phyloP scores from a whole-genome alignment of 92 coral and sea anemone genomes.

The Epizoanthus illoricatus region DNA sequence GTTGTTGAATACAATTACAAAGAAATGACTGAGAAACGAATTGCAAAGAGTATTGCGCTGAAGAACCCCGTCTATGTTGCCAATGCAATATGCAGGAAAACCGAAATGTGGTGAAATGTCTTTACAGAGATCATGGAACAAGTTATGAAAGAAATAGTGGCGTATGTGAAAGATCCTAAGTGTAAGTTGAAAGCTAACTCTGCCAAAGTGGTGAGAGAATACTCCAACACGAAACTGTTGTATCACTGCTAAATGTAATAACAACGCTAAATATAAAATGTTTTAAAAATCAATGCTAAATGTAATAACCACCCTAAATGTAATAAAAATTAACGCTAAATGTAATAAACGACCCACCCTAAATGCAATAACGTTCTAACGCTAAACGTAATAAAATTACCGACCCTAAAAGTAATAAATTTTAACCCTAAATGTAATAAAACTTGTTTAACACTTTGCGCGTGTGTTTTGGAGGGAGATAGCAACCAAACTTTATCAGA shows the following conservation, averaged over 20 bases:
- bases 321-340: too few species aligned
- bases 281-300: too few species aligned
- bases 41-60: slow-evolving; percentile 10
- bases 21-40: slow-evolving; percentile 8
- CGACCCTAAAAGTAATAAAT: too few species aligned
- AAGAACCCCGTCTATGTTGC: slow-evolving; percentile 23
- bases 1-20: slow-evolving; percentile 7
- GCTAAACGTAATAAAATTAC: too few species aligned
- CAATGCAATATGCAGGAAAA: slow-evolving; percentile 11
- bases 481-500: too few species aligned
- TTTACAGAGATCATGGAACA: slow-evolving; percentile 9
- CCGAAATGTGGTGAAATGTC: slow-evolving; percentile 11
- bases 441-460: too few species aligned
- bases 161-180: slow-evolving; percentile 36
- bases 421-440: too few species aligned
- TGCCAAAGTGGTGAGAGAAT: slow-evolving; percentile 20
- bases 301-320: not conserved
- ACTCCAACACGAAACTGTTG: slow-evolving; percentile 5
- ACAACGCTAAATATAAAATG: not conserved
- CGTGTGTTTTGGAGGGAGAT: too few species aligned
- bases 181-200: slow-evolving; percentile 24
- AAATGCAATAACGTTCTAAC: too few species aligned
- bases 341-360: too few species aligned
- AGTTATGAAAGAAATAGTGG: slow-evolving; percentile 35
- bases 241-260: too few species aligned